phyloP scores from a whole-genome alignment of 92 coral and sea anemone genomes.

The Parazoanthus swiftii region DNA sequence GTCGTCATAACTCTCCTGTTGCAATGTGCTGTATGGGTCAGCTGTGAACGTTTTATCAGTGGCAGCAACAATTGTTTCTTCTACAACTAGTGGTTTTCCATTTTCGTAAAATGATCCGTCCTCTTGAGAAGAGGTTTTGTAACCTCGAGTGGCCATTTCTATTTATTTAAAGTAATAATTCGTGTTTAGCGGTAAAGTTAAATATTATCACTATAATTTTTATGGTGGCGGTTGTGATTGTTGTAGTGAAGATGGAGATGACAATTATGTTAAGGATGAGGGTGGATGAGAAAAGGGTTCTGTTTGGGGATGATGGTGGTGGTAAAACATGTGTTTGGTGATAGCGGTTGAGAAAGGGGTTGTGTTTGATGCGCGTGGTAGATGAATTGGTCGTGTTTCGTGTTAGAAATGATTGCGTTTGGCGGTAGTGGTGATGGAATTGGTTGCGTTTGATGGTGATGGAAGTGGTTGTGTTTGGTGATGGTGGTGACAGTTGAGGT shows the following conservation, averaged over 20 bases:
- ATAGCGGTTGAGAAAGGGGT: no score
- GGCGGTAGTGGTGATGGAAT: not conserved
- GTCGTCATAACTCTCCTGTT: not conserved
- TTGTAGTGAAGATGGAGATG: not conserved
- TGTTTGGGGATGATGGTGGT: not conserved
- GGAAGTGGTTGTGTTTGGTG: no score
- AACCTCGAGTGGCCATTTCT: not conserved
- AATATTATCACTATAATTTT: no score
- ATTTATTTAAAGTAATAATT: not conserved
- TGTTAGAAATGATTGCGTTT: no score
- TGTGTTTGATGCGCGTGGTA: no score
- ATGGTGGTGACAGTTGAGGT: no score
- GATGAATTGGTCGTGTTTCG: no score
- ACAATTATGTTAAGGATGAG: not conserved
- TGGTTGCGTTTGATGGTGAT: no score
- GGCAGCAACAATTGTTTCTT: not conserved
- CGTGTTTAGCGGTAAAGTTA: not conserved
- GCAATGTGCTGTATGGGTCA: not conserved
- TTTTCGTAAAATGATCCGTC: conserved; percentile 1
- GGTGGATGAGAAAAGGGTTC: no score
- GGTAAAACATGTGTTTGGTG: no score
- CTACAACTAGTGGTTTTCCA: conserved; percentile 12
- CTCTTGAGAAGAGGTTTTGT: not conserved
- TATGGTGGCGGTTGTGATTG: not conserved
- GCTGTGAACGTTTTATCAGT: not conserved